phyloP scores from a whole-genome alignment of 2,888 invertebrate species.

The Plebejus argus region DNA sequence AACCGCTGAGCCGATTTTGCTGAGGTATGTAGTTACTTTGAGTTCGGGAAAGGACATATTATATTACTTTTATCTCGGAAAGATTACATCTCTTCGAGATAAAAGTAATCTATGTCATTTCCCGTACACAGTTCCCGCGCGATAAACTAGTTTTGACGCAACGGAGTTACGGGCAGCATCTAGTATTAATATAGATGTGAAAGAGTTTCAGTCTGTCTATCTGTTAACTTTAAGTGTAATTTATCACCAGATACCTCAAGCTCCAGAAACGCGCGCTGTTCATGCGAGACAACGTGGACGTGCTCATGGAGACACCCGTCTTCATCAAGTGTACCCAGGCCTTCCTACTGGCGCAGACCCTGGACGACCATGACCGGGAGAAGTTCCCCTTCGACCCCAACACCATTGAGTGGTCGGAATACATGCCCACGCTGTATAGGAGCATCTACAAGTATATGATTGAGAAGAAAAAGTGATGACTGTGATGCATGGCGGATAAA shows the following conservation, averaged over 20 bases:
- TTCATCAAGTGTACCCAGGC: slow-evolving; percentile 88
- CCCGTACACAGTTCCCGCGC: no score
- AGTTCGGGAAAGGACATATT: no score
- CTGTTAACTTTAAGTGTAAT: no score
- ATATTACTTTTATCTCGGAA: no score
- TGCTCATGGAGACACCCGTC: slow-evolving; percentile 91
- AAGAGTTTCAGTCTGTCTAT: no score
- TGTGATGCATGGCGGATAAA: not conserved
- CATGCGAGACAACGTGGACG: slow-evolving; percentile 73
- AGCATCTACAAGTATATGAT: slow-evolving; percentile 1
- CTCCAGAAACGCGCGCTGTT: slow-evolving; percentile 36
- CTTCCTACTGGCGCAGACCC: slow-evolving; percentile 77
- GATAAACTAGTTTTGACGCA: no score
- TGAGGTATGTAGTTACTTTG: no score
- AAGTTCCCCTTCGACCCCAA: slow-evolving; percentile 89
- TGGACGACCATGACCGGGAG: slow-evolving; percentile 83
- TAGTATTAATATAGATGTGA: no score
- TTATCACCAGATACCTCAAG: slow-evolving; percentile 36
- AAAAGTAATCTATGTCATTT: no score
- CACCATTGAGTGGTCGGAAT: slow-evolving; percentile 26
- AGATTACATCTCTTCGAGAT: no score
- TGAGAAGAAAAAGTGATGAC: not conserved
- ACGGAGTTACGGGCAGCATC: no score
- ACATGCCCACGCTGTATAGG: slow-evolving; percentile 15
- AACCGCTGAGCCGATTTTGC: no score